Evolutionary conservation across 2,113 vertebrate genomes (phyloP).

Genomic region (Corythaixoides concolor): DNA sequence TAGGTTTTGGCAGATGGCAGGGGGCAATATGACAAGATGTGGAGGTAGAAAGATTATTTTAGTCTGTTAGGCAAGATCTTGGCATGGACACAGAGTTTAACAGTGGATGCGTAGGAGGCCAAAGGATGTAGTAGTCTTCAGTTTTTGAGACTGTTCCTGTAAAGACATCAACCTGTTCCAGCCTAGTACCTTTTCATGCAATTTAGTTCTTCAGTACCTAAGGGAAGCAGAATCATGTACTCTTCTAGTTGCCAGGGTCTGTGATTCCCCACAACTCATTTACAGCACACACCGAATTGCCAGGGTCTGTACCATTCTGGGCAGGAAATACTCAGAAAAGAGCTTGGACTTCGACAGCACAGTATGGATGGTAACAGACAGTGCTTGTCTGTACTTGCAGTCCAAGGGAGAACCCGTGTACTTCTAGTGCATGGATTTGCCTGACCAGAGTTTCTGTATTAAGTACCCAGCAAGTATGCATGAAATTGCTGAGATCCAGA

Average conservation of each 20-base stretch:
- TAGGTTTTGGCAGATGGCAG: not conserved
- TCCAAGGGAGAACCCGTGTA: not conserved
- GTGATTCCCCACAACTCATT: not conserved
- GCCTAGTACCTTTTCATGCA: not conserved
- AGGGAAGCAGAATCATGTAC: not conserved
- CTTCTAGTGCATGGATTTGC: not conserved
- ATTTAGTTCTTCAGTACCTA: not conserved
- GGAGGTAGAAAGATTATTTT: not conserved
- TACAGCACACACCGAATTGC: rapidly evolving
- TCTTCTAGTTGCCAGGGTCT: not conserved
- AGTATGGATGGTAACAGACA: not conserved
- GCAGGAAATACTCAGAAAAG: not conserved
- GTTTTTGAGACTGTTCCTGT: not conserved
- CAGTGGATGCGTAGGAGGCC: not conserved
- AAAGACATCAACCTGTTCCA: not conserved
- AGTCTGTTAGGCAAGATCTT: not conserved
- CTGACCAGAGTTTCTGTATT: not conserved
- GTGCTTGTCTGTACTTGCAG: not conserved
- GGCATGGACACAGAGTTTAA: not conserved
- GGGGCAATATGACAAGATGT: not conserved
- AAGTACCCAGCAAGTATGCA: not conserved
- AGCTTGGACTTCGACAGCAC: not conserved
- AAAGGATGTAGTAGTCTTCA: not conserved
- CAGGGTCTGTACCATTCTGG: not conserved
- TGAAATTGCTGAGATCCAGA: not conserved